Evolutionary conservation across 2,113 vertebrate genomes (phyloP).

Genomic region (Microtus ochrogaster): DNA sequence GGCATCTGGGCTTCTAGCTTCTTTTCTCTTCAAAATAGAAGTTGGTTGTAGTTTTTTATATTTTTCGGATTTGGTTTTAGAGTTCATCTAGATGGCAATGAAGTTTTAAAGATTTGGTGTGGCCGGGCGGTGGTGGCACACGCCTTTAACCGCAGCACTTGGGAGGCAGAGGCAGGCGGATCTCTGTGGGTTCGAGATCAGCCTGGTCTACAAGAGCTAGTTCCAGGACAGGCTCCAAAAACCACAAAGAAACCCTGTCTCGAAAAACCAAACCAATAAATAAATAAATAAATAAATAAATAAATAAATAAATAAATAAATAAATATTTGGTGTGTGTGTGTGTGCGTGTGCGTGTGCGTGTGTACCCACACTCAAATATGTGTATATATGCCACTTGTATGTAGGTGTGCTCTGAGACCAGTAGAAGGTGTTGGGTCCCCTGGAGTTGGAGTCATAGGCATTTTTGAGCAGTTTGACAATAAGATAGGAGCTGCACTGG

Average conservation of each 20-base stretch:
- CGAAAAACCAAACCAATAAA: too few relatives aligned
- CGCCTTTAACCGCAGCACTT: too few relatives aligned
- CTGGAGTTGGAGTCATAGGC: neutral
- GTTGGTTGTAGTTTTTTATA: neutral
- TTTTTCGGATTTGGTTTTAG: neutral
- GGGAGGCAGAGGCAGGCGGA: too few relatives aligned
- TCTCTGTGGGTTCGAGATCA: too few relatives aligned
- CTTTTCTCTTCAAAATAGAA: neutral
- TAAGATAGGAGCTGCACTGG: too few relatives aligned
- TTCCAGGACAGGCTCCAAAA: too few relatives aligned
- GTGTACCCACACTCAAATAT: neutral
- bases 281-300: too few relatives aligned
- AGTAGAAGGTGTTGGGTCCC: neutral
- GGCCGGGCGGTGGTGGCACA: too few relatives aligned
- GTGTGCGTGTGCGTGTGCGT: rapidly evolving
- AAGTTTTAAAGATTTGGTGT: neutral
- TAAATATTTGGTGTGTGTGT: neutral
- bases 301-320: too few relatives aligned
- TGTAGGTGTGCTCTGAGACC: neutral
- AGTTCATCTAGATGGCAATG: constrained; percentile 43
- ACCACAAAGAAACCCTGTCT: too few relatives aligned
- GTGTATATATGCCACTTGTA: neutral
- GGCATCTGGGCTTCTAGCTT: neutral
- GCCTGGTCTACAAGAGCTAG: too few relatives aligned
- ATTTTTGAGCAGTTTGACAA: neutral